A percentile compares a stretch with the other conserved stretches of the same genome.
Evolutionary conservation across 2,797 vertebrate species (phyloP).

Genomic region (Cottoperca gobio): DNA sequence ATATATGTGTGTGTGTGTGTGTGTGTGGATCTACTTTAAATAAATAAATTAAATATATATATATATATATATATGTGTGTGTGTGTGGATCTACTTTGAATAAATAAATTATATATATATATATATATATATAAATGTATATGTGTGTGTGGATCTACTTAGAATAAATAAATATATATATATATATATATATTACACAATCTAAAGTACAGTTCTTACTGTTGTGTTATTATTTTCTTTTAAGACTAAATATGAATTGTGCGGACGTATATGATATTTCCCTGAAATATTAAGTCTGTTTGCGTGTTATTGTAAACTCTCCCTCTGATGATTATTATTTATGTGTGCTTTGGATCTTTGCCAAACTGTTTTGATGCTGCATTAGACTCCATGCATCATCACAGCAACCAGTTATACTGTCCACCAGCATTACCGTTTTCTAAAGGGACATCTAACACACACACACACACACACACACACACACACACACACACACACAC

Average conservation of each 20-base stretch:
- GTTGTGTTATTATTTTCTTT: neutral
- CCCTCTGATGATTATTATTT: conserved; percentile 3
- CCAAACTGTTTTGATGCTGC: conserved; percentile 27
- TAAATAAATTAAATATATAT: no score
- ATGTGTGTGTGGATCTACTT: no score
- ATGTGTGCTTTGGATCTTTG: conserved; percentile 21
- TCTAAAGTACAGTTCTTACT: neutral
- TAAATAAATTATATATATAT: no score
- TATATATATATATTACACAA: no score
- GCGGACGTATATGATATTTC: neutral
- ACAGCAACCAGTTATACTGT: conserved; percentile 59
- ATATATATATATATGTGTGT: no score
- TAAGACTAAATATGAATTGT: neutral
- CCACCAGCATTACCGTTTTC: conserved; percentile 72
- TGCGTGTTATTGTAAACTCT: neutral
- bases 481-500: conserved; percentile 7
- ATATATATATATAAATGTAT: no score
- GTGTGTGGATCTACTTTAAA: no score
- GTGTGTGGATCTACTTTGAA: no score
- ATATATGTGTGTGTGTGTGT: no score
- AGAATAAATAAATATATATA: no score
- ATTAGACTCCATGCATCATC: conserved; percentile 45
- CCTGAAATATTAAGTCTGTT: neutral
- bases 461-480: conserved; percentile 48
- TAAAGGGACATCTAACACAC: conserved; percentile 71